Conservation (phyloP, 1,140 invertebrate genomes). For the Leptoteleia sp. region DNA sequence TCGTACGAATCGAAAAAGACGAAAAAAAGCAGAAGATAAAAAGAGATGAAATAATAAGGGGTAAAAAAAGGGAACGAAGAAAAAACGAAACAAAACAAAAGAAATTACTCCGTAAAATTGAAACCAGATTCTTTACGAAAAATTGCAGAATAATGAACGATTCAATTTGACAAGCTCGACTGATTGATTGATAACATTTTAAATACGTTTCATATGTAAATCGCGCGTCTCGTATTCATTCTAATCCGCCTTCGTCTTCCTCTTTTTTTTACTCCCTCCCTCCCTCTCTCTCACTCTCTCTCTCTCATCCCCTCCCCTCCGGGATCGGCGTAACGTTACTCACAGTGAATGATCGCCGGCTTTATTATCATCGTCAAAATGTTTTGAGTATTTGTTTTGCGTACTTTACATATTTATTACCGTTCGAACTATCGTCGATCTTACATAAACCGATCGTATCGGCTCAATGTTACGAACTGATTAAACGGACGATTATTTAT, state of each 20-base stretch:
- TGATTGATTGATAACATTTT: conserved; percentile 52
- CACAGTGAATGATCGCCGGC: conserved; percentile 23
- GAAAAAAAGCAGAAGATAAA: no score
- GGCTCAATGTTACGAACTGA: conserved; percentile 49
- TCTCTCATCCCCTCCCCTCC: no score
- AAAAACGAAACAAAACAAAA: no score
- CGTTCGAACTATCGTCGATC: conserved; percentile 38
- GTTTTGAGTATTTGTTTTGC: conserved; percentile 47
- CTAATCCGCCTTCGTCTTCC: conserved; percentile 2
- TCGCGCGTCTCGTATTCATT: conserved; percentile 28
- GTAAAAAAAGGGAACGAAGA: no score
- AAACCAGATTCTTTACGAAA: conserved; percentile 40
- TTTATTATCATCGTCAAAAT: conserved; percentile 47
- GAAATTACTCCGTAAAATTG: conserved; percentile 43
- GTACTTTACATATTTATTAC: conserved; percentile 53
- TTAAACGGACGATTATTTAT: conserved; percentile 60
- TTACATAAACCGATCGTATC: conserved; percentile 57
- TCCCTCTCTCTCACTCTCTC: no score
- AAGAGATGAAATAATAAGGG: no score
- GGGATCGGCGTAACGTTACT: conserved; percentile 10
- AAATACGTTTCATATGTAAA: conserved; percentile 46
- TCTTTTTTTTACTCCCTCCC: conserved; percentile 1
- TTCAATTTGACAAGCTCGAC: conserved; percentile 22
- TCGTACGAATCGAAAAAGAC: no score
- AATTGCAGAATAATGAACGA: conserved; percentile 46